Evolutionary conservation across 2,888 invertebrate genomes (phyloP), one percentile per base, ranked within the genome.

Genomic region (Hoplodrina blanda): DNA sequence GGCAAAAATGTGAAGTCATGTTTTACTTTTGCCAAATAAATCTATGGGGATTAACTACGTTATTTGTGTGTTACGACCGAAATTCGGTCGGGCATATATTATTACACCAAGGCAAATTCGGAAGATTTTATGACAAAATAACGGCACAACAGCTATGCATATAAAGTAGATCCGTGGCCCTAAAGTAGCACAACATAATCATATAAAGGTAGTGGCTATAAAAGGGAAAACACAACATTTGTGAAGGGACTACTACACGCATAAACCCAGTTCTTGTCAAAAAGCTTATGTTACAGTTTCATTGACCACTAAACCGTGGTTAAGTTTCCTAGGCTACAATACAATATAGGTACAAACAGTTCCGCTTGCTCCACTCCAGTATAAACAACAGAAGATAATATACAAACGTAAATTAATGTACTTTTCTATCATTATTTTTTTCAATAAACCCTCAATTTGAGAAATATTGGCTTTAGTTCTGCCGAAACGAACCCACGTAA

Each of bases 271-370:
- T 64, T 75, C 17, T 50, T 54, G 56, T 50, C 56, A 62, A 62
- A 66, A 62, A 44, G 64, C 53, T 62, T 64, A 46, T n/a, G n/a
- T 30, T 30, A 61, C 19, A 41, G n/a, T 76, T 70, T 76, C 50
- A 71, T 70, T 54, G 62, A 62, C 64, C 56, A 65, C 64, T 71
- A 71, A 76, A 62, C 37, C 17, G 17, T 49, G 25, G 73, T 30
- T 30, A 25, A 73, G 20, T 19, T 17, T 41, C 56, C 25, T 49
- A 30, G 50, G 19, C 13, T 33, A 33, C 20, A 53, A 37, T 7
- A 37, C 7, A 52, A 57, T 52, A 44, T 52, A n/a, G n/a, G n/a
- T n/a, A 46, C 33, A 46, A 33, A 44, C 11, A 6, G n/a, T 49
- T n/a, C 7, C 25, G n/a, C 49, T 19, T n/a, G 3, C n/a, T 30